phyloP scores from a whole-genome alignment of 2,797 vertebrate species.

The Melanotaenia parkinsoni region DNA sequence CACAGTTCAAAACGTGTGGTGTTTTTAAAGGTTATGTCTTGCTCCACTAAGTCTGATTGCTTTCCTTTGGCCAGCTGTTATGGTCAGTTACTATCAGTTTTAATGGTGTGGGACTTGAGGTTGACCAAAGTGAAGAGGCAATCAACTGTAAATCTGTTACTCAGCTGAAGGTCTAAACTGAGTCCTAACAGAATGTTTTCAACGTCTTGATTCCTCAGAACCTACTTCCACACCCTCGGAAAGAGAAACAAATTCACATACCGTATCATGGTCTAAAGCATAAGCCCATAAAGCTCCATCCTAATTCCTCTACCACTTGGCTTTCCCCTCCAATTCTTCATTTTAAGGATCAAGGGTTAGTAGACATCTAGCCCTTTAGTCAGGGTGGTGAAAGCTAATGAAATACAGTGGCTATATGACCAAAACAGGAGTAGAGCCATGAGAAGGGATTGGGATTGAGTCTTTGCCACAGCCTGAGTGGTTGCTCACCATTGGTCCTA shows the following conservation, averaged over 20 bases:
- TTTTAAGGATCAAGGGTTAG: too few relatives aligned
- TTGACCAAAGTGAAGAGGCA: slow-evolving; percentile 48
- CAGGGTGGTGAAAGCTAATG: neutral
- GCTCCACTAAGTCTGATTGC: slow-evolving; percentile 77
- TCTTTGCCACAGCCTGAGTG: too few relatives aligned
- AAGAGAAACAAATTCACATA: slow-evolving; percentile 18
- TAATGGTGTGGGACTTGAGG: slow-evolving; percentile 63
- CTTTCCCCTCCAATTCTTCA: neutral
- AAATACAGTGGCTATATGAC: too few relatives aligned
- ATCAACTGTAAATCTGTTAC: slow-evolving; percentile 46
- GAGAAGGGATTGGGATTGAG: neutral
- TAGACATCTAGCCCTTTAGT: neutral
- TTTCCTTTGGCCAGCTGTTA: slow-evolving; percentile 70
- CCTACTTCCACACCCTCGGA: slow-evolving; percentile 11
- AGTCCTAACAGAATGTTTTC: slow-evolving; percentile 40
- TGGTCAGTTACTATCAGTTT: slow-evolving; percentile 64
- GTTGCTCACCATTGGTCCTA: too few relatives aligned
- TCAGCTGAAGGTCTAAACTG: slow-evolving; percentile 40
- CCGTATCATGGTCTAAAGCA: slow-evolving; percentile 1
- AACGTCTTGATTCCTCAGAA: slow-evolving; percentile 30
- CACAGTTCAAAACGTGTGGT: slow-evolving; percentile 46
- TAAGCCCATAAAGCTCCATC: neutral
- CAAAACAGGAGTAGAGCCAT: neutral
- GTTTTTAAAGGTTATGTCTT: slow-evolving; percentile 58
- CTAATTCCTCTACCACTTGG: neutral